Conservation (phyloP, 2,113 vertebrate species). For the Connochaetes taurinus region DNA sequence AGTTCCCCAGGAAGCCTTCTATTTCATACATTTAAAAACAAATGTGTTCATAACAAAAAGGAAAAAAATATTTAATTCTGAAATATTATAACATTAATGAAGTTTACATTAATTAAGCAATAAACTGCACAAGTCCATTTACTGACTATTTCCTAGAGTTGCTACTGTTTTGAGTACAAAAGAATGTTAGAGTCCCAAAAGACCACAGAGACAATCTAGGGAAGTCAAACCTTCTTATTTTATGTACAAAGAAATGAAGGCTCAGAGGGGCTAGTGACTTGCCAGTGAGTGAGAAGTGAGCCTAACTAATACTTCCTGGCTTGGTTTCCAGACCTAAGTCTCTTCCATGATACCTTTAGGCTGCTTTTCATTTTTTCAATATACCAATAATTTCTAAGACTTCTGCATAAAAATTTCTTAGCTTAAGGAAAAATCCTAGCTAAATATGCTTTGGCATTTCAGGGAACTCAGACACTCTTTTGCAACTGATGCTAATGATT, state of each 20-base stretch:
- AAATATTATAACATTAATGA: background rate
- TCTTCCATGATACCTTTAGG: background rate
- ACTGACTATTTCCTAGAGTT: background rate
- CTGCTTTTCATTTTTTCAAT: background rate
- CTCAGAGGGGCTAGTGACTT: background rate
- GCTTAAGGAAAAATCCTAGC: background rate
- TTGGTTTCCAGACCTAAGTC: background rate
- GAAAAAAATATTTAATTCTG: background rate
- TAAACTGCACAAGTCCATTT: background rate
- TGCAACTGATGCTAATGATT: background rate
- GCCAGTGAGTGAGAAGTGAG: background rate
- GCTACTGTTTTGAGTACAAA: background rate
- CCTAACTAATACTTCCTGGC: background rate
- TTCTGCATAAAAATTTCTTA: background rate
- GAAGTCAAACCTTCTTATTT: background rate
- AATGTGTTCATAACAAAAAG: background rate
- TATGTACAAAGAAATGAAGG: background rate
- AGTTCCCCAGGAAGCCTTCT: background rate
- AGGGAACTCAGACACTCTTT: background rate
- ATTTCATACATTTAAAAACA: background rate
- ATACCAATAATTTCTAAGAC: background rate
- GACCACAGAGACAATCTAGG: background rate
- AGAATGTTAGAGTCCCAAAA: background rate
- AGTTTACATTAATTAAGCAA: background rate
- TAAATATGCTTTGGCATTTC: background rate